These are phyloP conservation scores for Notechis scutatus DNA, from an alignment of 2,113 vertebrate species.

Conservation along the genomic window DNA sequence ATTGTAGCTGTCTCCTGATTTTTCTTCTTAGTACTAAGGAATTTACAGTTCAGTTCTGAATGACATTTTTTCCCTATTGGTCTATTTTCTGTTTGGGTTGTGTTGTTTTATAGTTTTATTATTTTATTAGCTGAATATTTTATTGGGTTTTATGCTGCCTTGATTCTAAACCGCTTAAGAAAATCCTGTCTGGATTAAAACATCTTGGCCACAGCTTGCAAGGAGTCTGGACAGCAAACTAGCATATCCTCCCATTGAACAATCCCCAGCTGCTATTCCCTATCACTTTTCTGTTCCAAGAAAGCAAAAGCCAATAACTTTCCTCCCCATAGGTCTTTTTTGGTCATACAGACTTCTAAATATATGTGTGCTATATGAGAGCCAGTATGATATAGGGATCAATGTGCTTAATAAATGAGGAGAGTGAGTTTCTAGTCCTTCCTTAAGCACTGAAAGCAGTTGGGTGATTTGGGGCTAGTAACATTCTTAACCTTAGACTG, in stretches of 20 bases:
- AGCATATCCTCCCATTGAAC: background rate
- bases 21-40: background rate
- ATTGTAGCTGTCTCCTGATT: background rate
- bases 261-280: background rate
- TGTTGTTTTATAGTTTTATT: background rate
- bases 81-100: background rate
- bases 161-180: background rate
- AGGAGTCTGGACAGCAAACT: background rate
- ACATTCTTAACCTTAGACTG: background rate
- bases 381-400: background rate
- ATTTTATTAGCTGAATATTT: background rate
- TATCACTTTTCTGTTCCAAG: background rate
- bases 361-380: background rate
- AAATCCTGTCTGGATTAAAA: background rate
- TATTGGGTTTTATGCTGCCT: background rate
- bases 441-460: background rate
- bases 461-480: background rate
- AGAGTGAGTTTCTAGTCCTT: background rate
- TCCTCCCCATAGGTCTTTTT: background rate
- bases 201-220: background rate
- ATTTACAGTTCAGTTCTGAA: background rate
- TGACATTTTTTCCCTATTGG: background rate
- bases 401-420: background rate
- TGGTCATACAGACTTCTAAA: background rate
- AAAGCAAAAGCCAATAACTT: background rate